phyloP scores from a whole-genome alignment of 2,797 vertebrate species.

The Gallirallus australis region DNA sequence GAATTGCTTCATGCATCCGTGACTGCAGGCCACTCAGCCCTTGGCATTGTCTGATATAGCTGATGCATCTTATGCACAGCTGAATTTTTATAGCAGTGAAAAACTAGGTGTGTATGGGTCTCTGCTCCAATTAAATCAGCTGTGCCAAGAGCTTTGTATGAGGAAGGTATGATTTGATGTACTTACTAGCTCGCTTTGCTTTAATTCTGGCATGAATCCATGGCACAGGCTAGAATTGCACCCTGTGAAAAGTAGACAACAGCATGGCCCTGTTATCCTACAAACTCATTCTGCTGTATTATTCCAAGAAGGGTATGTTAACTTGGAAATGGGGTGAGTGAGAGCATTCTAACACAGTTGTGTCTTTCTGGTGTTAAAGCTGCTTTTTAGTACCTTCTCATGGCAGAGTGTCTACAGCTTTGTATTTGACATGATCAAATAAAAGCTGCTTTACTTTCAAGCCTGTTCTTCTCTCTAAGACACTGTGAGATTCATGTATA shows the following conservation, averaged over 20 bases:
- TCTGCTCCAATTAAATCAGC: neutral
- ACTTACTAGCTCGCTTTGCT: neutral
- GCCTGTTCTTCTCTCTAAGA: neutral
- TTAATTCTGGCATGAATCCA: neutral
- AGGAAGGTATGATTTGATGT: neutral
- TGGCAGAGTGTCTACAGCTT: neutral
- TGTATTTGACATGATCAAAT: neutral
- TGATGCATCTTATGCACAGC: neutral
- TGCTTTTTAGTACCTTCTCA: neutral
- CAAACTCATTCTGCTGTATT: neutral
- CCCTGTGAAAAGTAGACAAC: neutral
- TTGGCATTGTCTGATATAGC: neutral
- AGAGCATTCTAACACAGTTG: neutral
- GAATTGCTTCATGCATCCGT: neutral
- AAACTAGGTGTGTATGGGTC: neutral
- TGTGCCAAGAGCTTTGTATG: neutral
- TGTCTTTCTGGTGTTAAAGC: neutral
- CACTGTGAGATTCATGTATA: neutral
- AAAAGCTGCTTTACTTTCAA: neutral
- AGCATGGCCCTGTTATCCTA: neutral
- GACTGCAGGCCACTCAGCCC: neutral
- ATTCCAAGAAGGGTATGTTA: neutral
- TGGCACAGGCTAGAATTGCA: neutral
- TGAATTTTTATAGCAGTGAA: neutral
- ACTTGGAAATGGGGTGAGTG: neutral